Evolutionary conservation across 2,888 invertebrate genomes (phyloP).

Genomic region (Chalcosyrphus nemorum): DNA sequence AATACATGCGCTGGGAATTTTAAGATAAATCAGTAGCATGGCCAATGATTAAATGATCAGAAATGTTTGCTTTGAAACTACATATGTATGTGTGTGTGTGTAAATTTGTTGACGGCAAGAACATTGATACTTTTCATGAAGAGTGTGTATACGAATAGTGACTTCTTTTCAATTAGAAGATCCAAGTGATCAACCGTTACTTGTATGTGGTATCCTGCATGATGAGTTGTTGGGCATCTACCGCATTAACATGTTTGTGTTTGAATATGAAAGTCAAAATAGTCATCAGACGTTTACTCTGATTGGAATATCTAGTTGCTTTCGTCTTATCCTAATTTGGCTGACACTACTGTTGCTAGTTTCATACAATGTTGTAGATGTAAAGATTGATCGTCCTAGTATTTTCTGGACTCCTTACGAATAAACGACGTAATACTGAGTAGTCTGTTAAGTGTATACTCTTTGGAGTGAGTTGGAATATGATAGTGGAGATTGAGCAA

Average conservation of each 20-base stretch:
- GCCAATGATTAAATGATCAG: slow-evolving; percentile 65
- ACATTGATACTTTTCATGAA: slow-evolving; percentile 47
- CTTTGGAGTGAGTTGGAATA: no score
- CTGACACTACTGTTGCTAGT: no score
- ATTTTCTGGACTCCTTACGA: no score
- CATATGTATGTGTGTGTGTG: slow-evolving; percentile 35
- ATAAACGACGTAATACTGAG: no score
- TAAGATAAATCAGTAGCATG: slow-evolving; percentile 60
- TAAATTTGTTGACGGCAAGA: slow-evolving; percentile 26
- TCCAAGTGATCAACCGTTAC: slow-evolving; percentile 1
- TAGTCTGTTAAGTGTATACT: no score
- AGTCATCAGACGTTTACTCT: background rate
- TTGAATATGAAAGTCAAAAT: background rate
- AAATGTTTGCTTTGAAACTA: no score
- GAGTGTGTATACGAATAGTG: slow-evolving; percentile 18
- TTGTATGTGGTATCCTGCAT: background rate
- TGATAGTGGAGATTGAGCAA: no score
- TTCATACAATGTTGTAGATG: no score
- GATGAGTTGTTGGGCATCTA: background rate
- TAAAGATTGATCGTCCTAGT: no score
- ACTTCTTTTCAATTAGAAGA: slow-evolving; percentile 10
- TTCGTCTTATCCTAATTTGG: no score
- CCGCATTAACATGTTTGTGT: background rate
- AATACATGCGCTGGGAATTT: slow-evolving; percentile 56
- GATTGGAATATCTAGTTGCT: background rate